phyloP scores from a whole-genome alignment of 1,140 invertebrate species.

The Euwallacea fornicatus region DNA sequence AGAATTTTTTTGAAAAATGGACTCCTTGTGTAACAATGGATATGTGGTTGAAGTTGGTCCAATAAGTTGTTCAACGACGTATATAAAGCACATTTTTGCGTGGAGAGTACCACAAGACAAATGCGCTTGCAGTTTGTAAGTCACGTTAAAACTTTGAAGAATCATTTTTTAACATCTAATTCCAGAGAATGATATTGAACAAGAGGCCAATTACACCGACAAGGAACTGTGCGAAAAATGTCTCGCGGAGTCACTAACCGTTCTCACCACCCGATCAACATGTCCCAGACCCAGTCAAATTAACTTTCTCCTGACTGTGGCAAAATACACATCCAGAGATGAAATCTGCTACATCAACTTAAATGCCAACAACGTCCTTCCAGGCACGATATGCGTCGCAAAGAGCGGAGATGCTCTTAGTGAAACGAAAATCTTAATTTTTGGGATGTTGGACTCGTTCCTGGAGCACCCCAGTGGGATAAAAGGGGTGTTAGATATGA shows the following conservation, averaged over 20 bases:
- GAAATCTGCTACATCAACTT: constrained; percentile 28
- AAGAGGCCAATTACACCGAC: constrained; percentile 16
- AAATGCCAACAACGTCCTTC: constrained; percentile 10
- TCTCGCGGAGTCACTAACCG: constrained; percentile 6
- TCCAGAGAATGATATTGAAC: constrained; percentile 13
- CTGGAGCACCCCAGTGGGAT: constrained; percentile 22
- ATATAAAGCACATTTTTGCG: no score
- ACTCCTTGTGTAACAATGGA: no score
- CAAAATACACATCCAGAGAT: constrained; percentile 14
- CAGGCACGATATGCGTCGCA: constrained; percentile 1
- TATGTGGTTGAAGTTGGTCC: no score
- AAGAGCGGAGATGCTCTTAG: background rate
- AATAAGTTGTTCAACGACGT: no score
- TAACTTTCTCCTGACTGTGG: constrained; percentile 4
- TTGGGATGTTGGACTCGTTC: constrained; percentile 15
- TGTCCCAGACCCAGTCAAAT: constrained; percentile 11
- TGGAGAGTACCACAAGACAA: no score
- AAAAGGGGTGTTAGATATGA: constrained; percentile 17
- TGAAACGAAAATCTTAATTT: constrained; percentile 11
- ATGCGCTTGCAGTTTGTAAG: no score
- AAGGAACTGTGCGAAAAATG: constrained; percentile 29
- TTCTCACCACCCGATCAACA: constrained; percentile 1
- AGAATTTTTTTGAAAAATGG: no score
- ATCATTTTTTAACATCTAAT: background rate
- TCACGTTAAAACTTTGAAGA: background rate